Evolutionary conservation across 2,888 invertebrate species (phyloP), one percentile per base, ranked within the genome.

Genomic region (Athalia rosae): DNA sequence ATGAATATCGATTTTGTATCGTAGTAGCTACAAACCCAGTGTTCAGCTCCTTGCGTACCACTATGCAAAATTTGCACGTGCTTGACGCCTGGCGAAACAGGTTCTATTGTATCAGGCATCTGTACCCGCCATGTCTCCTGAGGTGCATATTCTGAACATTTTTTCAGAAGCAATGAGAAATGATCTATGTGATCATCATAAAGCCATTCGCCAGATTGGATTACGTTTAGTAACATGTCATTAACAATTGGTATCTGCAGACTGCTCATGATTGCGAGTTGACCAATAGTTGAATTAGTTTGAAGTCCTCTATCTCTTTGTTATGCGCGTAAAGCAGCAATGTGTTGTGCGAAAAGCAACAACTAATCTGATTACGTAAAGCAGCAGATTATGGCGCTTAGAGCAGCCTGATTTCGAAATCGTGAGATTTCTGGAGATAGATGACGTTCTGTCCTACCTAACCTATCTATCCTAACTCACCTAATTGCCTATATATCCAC

Each of bases 41-140:
- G 79, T 41, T 6, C 9, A 15, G 41, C 61, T 11, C 7, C 61
- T 8, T 61, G 28, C 15, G 61, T 28, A 13, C 78, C 74, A 58
- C 80, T 79, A 45, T 78, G 71, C 74, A 80, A 77, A 15, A 82
- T 78, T 66, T 82, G 82, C 59, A 81, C 74, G 53, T 82, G 79
- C 66, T 76, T 48, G 47, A 76, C 8, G 62, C 56, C 78, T 41
- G 41, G 67, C 15, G 53, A 53, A 6, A 79, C 79, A 13, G 78
- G 64, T 47, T 73, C 13, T 13, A 80, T 80, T 13, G 45, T 59
- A 9, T 77, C n/a, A 43, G 77, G 79, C n/a, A 61, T 9, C 66
- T 77, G 47, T 47, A 64, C 56, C 28, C 58, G 8, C 64, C 62
- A 71, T 50, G 76, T 77, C 28, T 78, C 78, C 13, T 56, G 53